These are phyloP conservation scores for Drosophila nasuta DNA, from an alignment of 1,140 invertebrate species.

Conservation along the genomic window DNA sequence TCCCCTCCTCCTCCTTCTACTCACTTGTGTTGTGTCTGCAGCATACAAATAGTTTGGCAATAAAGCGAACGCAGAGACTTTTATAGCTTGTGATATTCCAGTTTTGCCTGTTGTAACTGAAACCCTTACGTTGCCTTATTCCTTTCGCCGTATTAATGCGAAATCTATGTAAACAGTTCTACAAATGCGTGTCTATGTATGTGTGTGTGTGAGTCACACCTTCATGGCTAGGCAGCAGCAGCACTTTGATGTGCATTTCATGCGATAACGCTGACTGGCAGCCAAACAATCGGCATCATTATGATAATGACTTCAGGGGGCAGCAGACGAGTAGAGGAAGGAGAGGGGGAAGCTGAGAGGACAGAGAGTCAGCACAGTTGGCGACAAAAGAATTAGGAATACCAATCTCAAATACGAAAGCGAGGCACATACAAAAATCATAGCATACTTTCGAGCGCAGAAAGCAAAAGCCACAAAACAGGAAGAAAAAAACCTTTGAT, in stretches of 20 bases:
- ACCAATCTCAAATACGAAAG: conserved; percentile 1
- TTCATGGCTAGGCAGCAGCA: conserved; percentile 4
- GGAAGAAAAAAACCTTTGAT: conserved; percentile 10
- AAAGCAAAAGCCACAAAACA: neutral
- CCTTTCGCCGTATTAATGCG: conserved; percentile 32
- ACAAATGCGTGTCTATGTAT: neutral
- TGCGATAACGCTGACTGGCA: conserved; percentile 32
- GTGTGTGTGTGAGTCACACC: conserved; percentile 31
- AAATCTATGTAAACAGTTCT: conserved; percentile 48
- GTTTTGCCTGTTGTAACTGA: conserved; percentile 24
- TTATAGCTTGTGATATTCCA: conserved; percentile 22
- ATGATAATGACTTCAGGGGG: conserved; percentile 51
- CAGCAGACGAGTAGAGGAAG: neutral
- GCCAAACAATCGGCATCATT: conserved; percentile 48
- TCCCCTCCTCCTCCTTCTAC: neutral
- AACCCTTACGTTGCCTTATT: conserved; percentile 25
- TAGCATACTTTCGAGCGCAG: conserved; percentile 54
- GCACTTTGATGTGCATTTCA: conserved; percentile 50
- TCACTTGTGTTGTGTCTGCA: conserved; percentile 29
- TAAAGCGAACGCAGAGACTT: conserved; percentile 31
- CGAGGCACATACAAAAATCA: conserved; percentile 21
- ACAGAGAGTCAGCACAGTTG: neutral
- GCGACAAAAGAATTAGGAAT: conserved; percentile 1
- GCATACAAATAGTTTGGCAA: conserved; percentile 54
- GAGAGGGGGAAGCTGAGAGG: neutral